Base-by-base conservation (phyloP, 2,797 vertebrate genomes). In the Centroberyx gerrardi region DNA sequence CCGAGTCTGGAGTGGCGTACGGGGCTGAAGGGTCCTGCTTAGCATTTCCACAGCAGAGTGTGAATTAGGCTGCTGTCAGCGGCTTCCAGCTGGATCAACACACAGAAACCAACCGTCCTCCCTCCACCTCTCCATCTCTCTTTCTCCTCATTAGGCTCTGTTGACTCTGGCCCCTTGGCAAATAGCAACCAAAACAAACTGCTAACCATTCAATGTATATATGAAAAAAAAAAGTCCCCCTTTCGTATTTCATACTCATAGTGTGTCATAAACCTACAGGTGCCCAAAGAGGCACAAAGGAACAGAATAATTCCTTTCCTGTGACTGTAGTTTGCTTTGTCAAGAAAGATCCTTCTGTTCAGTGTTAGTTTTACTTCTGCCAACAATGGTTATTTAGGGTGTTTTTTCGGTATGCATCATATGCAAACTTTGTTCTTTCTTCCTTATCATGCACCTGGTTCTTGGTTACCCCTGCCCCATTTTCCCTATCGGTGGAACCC, bases 71-170 rank as follows among this genome's bases (percentile, higher is more conserved):
- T 2, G 38, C 55, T 72, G 66, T 78, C 70, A 62, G 62, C 64
- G 52, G 36, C 68, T 42, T 65, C 73, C 81, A 76, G 85, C 86
- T 87, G 82, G 42, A 76, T 77, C 76, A 80, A 87, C 78, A 72
- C 22, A 44, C 61, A 7, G 22, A 18, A 40, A 51, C 49, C 28
- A 54, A 29, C 17, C 52, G 42, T 46, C 36, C 53, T 67, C 44
- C 58, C 46, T 49, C 46, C 40, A 61, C 55, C 51, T 48, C 61
- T 73, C 40, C 62, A 13, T 22, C 54, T 5, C 36, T 29, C 48
- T 1, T 5, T 42, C 38, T 74, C 62, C 63, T 76, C 62, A 53
- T 75, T 51, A 75, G 71, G 42, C 29, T 73, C 28, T 77, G 65
- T 77, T 78, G 64, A 62, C 65, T 66, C 48, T 28, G 46, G 18